These are phyloP conservation scores for Cyclophora albipunctata DNA, from an alignment of 2,888 invertebrate species.

Conservation along the genomic window DNA sequence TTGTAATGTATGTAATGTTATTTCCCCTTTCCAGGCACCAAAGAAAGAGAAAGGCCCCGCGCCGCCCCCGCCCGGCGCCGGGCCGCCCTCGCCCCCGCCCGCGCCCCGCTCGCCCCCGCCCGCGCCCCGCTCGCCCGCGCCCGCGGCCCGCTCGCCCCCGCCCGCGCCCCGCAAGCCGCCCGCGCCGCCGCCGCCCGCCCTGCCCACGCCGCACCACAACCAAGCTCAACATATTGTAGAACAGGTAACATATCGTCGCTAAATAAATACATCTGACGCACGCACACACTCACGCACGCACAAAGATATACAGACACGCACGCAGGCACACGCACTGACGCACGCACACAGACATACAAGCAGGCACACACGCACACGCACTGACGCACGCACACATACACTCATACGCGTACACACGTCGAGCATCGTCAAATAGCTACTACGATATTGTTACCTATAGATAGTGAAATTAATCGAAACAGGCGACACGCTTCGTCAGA, in stretches of 20 bases:
- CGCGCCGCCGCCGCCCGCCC: slow-evolving; percentile 74
- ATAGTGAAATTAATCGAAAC: too few species aligned
- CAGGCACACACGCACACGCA: too few species aligned
- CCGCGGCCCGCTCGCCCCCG: slow-evolving; percentile 13
- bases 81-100: slow-evolving; percentile 24
- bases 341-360: too few species aligned
- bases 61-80: slow-evolving; percentile 75
- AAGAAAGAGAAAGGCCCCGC: slow-evolving; percentile 91
- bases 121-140: slow-evolving; percentile 16
- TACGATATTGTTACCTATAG: too few species aligned
- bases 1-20: too few species aligned
- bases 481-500: background rate
- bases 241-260: slow-evolving; percentile 6
- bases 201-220: slow-evolving; percentile 16
- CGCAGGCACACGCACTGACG: too few species aligned
- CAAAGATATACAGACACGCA: too few species aligned
- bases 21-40: slow-evolving; percentile 65
- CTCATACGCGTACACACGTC: too few species aligned
- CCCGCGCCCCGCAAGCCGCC: slow-evolving; percentile 65
- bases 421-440: too few species aligned
- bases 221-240: slow-evolving; percentile 23
- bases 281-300: too few species aligned
- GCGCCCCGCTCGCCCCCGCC: slow-evolving; percentile 22
- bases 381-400: too few species aligned
- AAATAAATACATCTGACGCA: too few species aligned